Percentiles rank a stretch among this genome's conserved stretches.
phyloP scores from a whole-genome alignment of 2,113 vertebrate species.

The Lagenorhynchus albirostris region DNA sequence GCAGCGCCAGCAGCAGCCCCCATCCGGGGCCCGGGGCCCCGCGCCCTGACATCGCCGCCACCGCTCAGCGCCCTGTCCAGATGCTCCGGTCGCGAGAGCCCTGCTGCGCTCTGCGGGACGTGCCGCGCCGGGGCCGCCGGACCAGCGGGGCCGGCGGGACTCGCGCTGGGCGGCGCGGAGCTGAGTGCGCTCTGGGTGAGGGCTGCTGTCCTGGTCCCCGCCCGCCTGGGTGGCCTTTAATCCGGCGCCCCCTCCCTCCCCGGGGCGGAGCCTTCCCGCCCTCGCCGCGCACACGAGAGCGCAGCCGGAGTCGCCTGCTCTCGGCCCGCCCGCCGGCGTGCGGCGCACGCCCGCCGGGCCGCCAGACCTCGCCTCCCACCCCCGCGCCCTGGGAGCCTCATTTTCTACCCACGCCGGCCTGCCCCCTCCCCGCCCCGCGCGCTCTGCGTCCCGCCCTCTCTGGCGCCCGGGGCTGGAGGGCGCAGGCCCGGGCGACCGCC shows the following conservation, averaged over 20 bases:
- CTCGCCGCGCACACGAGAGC: slow-evolving; percentile 18
- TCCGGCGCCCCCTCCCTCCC: slow-evolving; percentile 53
- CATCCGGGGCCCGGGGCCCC: neutral
- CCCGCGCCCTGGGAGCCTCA: neutral
- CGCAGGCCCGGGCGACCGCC: neutral
- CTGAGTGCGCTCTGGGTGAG: neutral
- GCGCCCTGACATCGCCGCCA: neutral
- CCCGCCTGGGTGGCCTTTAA: slow-evolving; percentile 77
- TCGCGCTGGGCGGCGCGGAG: neutral
- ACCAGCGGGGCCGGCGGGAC: neutral
- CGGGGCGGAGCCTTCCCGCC: slow-evolving; percentile 68
- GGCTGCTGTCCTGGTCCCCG: neutral
- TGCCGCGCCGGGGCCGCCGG: too few relatives aligned
- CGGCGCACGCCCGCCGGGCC: neutral
- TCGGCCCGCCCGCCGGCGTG: neutral
- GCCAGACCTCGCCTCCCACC: neutral
- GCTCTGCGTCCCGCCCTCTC: neutral
- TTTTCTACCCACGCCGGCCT: neutral
- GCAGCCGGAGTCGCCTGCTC: neutral
- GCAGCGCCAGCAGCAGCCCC: slow-evolving; percentile 57
- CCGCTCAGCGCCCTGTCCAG: neutral
- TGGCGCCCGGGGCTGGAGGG: neutral
- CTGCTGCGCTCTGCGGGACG: neutral
- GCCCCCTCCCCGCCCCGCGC: too few relatives aligned
- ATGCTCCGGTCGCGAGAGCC: neutral